These are phyloP conservation scores for Ditylenchus weischeri DNA, from an alignment of 2,888 invertebrate genomes.

Conservation along the genomic window DNA sequence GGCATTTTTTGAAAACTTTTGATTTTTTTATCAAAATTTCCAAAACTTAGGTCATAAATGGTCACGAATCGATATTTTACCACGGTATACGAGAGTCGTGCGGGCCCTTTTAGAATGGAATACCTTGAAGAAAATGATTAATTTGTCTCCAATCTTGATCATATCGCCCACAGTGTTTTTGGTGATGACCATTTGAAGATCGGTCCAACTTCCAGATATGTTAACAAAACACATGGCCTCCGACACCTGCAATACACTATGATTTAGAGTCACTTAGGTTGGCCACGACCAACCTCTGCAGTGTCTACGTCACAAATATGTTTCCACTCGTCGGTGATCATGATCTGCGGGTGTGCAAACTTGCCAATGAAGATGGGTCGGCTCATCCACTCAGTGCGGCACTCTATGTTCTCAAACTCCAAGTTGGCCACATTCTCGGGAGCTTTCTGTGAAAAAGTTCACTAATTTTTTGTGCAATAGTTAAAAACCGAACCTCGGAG, in stretches of 20 bases:
- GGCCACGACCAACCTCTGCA: constrained; percentile 10
- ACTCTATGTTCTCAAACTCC: constrained; percentile 51
- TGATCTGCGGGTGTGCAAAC: constrained; percentile 61
- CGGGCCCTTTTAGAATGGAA: neutral
- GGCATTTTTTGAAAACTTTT: too few species aligned
- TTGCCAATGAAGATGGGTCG: constrained; percentile 88
- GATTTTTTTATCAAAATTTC: too few species aligned
- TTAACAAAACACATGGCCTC: constrained; percentile 39
- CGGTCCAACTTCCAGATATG: constrained; percentile 74
- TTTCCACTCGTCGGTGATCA: constrained; percentile 36
- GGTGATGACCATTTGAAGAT: constrained; percentile 90
- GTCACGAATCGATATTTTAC: too few species aligned
- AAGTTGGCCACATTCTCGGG: constrained; percentile 44
- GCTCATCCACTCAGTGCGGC: constrained; percentile 95
- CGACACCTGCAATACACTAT: constrained; percentile 15
- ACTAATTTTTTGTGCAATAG: neutral
- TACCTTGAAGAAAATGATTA: constrained; percentile 91
- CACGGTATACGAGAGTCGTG: too few species aligned
- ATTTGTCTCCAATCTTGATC: constrained; percentile 89
- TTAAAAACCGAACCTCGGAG: constrained; percentile 21
- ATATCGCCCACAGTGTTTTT: constrained; percentile 94
- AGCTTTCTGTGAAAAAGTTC: constrained; percentile 30
- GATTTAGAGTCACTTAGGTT: neutral
- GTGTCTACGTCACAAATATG: constrained; percentile 13
- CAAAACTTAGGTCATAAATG: too few species aligned